phyloP scores from a whole-genome alignment of 2,113 vertebrate species.

The Aix galericulata region DNA sequence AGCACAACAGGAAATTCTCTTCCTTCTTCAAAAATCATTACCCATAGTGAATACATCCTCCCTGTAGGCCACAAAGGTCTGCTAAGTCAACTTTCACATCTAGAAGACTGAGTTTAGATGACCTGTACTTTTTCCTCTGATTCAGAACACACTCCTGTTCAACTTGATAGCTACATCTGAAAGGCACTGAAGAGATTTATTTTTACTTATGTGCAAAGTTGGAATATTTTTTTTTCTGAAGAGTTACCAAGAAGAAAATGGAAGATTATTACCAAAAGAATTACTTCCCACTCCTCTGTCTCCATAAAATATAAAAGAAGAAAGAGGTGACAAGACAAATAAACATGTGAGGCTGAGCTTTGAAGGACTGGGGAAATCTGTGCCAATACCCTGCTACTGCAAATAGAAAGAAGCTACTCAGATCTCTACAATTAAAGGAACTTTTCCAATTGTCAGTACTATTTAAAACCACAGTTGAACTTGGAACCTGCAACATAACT shows the following conservation, averaged over 20 bases:
- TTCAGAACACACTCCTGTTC: background rate
- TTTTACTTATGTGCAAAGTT: background rate
- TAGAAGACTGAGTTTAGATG: background rate
- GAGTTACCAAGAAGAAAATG: background rate
- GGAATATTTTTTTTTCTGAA: background rate
- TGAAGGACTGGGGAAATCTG: background rate
- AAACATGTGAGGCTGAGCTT: background rate
- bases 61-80: background rate
- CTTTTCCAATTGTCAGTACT: slow-evolving; percentile 19
- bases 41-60: background rate
- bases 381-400: slow-evolving; percentile 1
- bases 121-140: background rate
- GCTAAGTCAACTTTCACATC: background rate
- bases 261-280: background rate
- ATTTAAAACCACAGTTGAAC: slow-evolving; percentile 57
- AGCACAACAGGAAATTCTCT: background rate
- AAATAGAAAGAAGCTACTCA: slow-evolving; percentile 5
- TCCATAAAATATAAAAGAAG: background rate
- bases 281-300: background rate
- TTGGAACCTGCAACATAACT: background rate
- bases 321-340: background rate
- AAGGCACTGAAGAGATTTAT: background rate
- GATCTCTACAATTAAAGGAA: slow-evolving; percentile 7
- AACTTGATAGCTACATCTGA: background rate
- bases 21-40: background rate